Percentiles rank a stretch among this genome's conserved stretches.
phyloP scores from a whole-genome alignment of 2,797 vertebrate species.

The Uromys caudimaculatus region DNA sequence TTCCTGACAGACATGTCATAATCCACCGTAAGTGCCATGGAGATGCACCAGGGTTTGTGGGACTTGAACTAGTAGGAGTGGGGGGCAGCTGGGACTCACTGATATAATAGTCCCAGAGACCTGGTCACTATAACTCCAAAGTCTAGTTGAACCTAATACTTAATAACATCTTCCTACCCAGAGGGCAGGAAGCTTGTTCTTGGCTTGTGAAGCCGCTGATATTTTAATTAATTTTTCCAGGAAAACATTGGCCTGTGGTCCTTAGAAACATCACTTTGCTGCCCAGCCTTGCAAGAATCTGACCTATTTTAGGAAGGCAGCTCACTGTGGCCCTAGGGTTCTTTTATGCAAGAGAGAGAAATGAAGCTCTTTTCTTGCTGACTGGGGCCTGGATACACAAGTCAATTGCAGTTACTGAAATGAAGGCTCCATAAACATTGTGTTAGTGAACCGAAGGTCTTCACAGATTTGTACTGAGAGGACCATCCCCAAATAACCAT shows the following conservation, averaged over 20 bases:
- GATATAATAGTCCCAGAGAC: neutral
- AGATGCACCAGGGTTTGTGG: neutral
- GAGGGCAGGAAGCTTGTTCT: neutral
- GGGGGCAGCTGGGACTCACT: neutral
- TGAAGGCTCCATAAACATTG: neutral
- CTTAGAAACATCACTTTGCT: slow-evolving; percentile 18
- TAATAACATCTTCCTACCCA: neutral
- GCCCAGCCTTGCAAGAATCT: neutral
- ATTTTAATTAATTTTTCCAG: slow-evolving; percentile 29
- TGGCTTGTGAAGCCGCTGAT: neutral
- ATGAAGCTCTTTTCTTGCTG: neutral
- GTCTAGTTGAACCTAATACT: neutral
- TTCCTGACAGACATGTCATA: neutral
- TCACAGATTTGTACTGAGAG: neutral
- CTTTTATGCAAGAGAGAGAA: slow-evolving; percentile 2
- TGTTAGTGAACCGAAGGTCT: neutral
- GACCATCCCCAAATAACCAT: neutral
- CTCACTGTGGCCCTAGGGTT: neutral
- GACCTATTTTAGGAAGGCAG: slow-evolving; percentile 55
- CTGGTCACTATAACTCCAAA: neutral
- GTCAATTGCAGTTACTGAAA: neutral
- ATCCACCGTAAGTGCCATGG: neutral
- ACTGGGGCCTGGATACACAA: neutral
- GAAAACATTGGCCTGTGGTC: neutral
- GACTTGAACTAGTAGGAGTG: neutral